Evolutionary conservation across 2,113 vertebrate species (phyloP).

Genomic region (Rana temporaria): DNA sequence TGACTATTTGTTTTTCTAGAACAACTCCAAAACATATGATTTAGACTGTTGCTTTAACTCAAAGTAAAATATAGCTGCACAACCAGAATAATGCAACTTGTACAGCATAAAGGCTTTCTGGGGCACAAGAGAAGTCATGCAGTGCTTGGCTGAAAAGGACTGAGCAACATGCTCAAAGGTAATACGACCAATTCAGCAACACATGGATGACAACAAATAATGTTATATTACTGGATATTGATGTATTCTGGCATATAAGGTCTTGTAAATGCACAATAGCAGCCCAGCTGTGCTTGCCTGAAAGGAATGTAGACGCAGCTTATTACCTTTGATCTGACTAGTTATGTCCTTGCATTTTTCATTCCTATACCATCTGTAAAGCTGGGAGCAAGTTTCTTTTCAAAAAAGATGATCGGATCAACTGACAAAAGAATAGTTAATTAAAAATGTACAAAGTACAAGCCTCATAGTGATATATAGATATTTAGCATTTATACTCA

Average conservation of each 20-base stretch:
- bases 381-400: slow-evolving; percentile 30
- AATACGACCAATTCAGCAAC: slow-evolving; percentile 14
- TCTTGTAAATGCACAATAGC: slow-evolving; percentile 51
- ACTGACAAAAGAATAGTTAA: slow-evolving; percentile 33
- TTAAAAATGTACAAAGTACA: slow-evolving; percentile 40
- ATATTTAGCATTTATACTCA: slow-evolving; percentile 32
- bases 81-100: neutral
- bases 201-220: slow-evolving; percentile 42
- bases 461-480: slow-evolving; percentile 14
- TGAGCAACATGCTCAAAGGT: slow-evolving; percentile 2
- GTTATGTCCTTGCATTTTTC: slow-evolving; percentile 43
- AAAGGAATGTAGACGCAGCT: slow-evolving; percentile 39
- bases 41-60: neutral
- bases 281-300: slow-evolving; percentile 31
- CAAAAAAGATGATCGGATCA: slow-evolving; percentile 41
- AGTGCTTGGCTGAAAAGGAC: slow-evolving; percentile 29
- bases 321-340: slow-evolving; percentile 51
- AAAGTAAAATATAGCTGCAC: neutral
- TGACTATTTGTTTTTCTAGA: neutral
- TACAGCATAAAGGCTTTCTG: slow-evolving; percentile 20
- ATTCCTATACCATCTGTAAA: slow-evolving; percentile 26
- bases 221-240: slow-evolving; percentile 44
- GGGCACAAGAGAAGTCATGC: slow-evolving; percentile 32
- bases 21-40: neutral
- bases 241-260: slow-evolving; percentile 34